Conservation (phyloP, 37 sponge, comb jelly and placozoan genomes). For the Ephydatia muelleri region DNA sequence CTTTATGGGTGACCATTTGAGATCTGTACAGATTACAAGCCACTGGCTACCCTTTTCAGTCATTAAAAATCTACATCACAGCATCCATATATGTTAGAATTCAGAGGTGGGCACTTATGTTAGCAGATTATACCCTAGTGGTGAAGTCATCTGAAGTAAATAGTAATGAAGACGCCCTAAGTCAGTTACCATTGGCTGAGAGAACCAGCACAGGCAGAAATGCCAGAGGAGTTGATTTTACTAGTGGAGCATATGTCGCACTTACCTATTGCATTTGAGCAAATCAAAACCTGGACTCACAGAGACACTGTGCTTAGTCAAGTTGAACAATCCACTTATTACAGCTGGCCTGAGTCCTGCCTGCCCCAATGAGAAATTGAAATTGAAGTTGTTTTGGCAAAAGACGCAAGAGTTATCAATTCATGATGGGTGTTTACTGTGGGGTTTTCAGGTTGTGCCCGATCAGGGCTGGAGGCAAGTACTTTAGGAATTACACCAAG, state of each 20-base stretch:
- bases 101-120: too few species aligned
- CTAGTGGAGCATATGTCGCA: constrained; percentile 1
- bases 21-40: constrained; percentile 43
- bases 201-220: not conserved
- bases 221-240: constrained; percentile 11
- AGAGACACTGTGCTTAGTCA: constrained; percentile 13
- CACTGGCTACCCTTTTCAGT: constrained; percentile 15
- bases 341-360: constrained; percentile 7
- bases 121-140: constrained; percentile 16
- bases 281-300: constrained; percentile 6
- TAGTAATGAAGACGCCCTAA: too few species aligned
- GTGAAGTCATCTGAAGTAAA: not conserved
- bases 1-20: constrained; percentile 1
- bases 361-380: not conserved
- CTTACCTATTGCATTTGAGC: constrained; percentile 12
- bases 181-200: constrained; percentile 9
- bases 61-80: not conserved
- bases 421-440: too few species aligned
- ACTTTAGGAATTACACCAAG: too few species aligned
- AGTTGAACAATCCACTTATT: constrained; percentile 2
- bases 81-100: constrained; percentile 14
- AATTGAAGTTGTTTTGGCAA: not conserved
- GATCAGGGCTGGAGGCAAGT: not conserved
- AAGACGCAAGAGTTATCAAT: too few species aligned
- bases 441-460: not conserved